Percentiles rank a stretch among this genome's conserved stretches.
Conservation (phyloP, 2,113 vertebrate genomes). For the Pelobates fuscus region DNA sequence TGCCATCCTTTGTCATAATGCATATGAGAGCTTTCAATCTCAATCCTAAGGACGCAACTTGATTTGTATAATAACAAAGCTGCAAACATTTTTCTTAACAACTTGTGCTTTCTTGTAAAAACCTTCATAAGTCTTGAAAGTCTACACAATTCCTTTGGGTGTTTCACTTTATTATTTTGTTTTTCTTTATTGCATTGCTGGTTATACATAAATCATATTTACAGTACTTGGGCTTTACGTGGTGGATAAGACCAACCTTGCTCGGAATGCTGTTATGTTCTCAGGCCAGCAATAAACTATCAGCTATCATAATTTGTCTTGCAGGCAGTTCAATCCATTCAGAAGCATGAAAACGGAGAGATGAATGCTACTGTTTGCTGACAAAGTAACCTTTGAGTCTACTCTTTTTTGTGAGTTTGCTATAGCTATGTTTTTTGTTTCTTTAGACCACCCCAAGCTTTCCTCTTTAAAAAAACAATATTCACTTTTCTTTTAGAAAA, state of each 20-base stretch:
- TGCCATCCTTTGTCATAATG: too few relatives aligned
- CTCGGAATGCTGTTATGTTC: constrained; percentile 16
- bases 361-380: neutral
- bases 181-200: constrained; percentile 5
- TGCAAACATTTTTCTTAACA: neutral
- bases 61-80: constrained; percentile 2
- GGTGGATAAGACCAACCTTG: constrained; percentile 6
- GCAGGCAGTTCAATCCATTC: constrained; percentile 16
- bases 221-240: constrained; percentile 10
- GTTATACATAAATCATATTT: constrained; percentile 19
- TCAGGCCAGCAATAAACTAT: constrained; percentile 10
- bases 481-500: constrained; percentile 7
- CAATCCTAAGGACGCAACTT: neutral
- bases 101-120: neutral
- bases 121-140: neutral
- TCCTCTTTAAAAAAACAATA: neutral
- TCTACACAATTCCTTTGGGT: constrained; percentile 5
- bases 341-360: neutral
- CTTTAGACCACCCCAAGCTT: constrained; percentile 3
- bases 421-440: constrained; percentile 1
- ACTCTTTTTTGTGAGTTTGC: neutral
- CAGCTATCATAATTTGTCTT: constrained; percentile 9
- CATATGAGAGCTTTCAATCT: neutral
- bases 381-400: neutral
- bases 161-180: constrained; percentile 14